Base-by-base conservation (phyloP, 2,113 vertebrate genomes). In the Anguilla rostrata region DNA sequence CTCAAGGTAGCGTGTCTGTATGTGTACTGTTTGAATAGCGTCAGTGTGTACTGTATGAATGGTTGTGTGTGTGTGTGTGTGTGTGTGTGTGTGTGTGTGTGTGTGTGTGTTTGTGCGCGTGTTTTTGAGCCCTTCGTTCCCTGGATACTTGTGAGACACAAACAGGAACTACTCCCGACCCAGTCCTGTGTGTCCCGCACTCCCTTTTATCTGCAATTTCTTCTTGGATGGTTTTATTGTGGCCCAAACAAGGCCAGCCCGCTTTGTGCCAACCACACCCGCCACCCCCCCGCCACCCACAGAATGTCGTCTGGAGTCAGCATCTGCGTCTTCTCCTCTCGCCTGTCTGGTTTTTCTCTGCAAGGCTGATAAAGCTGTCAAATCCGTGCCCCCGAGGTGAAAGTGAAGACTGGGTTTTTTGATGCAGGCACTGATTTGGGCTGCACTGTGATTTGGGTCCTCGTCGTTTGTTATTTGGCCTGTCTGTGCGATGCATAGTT, bases 151-250 rank as follows among this genome's bases (percentile, higher is more conserved):
- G 34, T 80, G 78, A 80, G 15, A 40, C 78, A 80, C 78, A 41
- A 20, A 80, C 39, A 41, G 39, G 78, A 22, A 39, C 39, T 26
- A 18, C 78, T 80, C 78, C 15, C 41, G 78, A 41, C 78, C 40
- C 20, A 39, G 39, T 41, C 39, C 78, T 41, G 78, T 15, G 34
- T 41, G 34, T 40, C 39, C 16, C 78, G 41, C 78, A 39, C 20
- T 80, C 78, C 41, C 40, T 80, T 80, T 80, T 80, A 80, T 80
- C 18, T 40, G 78, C 78, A 40, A 39, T 80, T 40, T 80, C 40
- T 40, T 80, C 78, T 80, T 40, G 41, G 78, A 41, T 39, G 39
- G 15, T 80, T 80, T 80, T 80, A 80, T 40, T 80, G 78, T 16
- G 6, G 78, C 39, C 78, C 12, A 20, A 75, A 75, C 71, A 75